Evolutionary conservation across 2,797 vertebrate species (phyloP).

Genomic region (Lagocephalus sceleratus): DNA sequence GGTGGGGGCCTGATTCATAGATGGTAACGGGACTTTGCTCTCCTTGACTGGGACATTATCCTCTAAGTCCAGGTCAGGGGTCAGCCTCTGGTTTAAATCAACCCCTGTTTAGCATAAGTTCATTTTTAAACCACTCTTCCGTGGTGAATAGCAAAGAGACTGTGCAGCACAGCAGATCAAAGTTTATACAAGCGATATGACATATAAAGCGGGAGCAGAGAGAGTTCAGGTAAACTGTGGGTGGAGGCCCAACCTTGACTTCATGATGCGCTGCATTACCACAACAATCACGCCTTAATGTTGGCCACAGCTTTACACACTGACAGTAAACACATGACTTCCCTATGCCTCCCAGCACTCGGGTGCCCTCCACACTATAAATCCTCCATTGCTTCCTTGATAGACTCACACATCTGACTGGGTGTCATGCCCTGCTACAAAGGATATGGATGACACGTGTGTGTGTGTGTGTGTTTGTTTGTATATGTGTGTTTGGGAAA

Average conservation of each 20-base stretch:
- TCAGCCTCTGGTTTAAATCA: conserved; percentile 82
- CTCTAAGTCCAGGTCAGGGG: conserved; percentile 85
- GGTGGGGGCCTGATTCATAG: conserved; percentile 87
- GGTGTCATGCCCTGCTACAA: conserved; percentile 65
- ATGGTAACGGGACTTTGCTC: conserved; percentile 84
- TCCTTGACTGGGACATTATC: conserved; percentile 87
- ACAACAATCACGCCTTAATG: conserved; percentile 52
- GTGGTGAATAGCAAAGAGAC: conserved; percentile 74
- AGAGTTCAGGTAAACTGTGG: conserved; percentile 57
- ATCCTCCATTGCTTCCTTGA: conserved; percentile 72
- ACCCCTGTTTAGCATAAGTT: conserved; percentile 78
- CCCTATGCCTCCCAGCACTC: conserved; percentile 45
- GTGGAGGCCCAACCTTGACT: conserved; percentile 65
- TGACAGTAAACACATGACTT: conserved; percentile 55
- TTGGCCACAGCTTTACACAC: conserved; percentile 50
- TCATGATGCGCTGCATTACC: conserved; percentile 38
- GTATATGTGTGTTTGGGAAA: too few relatives aligned
- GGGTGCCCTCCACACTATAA: conserved; percentile 52
- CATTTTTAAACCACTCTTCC: conserved; percentile 70
- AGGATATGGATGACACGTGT: conserved; percentile 86
- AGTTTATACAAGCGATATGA: conserved; percentile 46
- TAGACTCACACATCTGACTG: conserved; percentile 64
- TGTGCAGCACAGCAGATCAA: conserved; percentile 48
- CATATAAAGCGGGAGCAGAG: conserved; percentile 34
- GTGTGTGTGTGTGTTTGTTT: conserved; percentile 2